A percentile compares a stretch with the other conserved stretches of the same genome.
phyloP scores from a whole-genome alignment of 2,888 invertebrate species.

The Rugalucina vietnamica region DNA sequence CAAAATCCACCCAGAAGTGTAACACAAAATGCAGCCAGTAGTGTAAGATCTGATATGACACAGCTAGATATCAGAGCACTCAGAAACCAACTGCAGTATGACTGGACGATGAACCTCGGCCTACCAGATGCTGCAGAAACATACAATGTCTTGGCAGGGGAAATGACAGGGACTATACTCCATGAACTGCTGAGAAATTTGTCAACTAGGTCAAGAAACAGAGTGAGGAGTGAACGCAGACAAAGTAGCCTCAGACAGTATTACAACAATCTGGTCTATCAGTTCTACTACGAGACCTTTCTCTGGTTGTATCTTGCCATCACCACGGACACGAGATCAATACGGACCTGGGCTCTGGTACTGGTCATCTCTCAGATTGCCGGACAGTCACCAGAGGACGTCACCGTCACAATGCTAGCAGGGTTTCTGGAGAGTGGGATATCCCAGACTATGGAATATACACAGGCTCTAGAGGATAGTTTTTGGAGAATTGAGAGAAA shows the following conservation, averaged over 20 bases:
- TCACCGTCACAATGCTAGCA: constrained; percentile 24
- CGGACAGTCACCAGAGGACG: constrained; percentile 20
- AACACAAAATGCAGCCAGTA: too few relatives aligned
- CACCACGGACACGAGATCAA: constrained; percentile 22
- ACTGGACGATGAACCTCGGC: neutral
- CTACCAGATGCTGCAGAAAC: neutral
- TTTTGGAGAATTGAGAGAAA: constrained; percentile 20
- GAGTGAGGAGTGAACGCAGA: neutral
- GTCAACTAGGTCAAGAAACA: neutral
- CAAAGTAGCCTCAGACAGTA: constrained; percentile 12
- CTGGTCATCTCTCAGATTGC: constrained; percentile 30
- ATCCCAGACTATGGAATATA: constrained; percentile 6
- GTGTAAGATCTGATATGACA: neutral
- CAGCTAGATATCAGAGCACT: neutral
- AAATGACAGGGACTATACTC: neutral
- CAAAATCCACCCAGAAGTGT: too few relatives aligned
- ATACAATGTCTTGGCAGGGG: neutral
- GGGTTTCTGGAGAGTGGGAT: constrained; percentile 41
- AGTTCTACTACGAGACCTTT: constrained; percentile 47
- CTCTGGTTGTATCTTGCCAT: constrained; percentile 44
- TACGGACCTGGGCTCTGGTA: constrained; percentile 33
- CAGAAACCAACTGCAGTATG: neutral
- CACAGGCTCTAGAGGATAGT: constrained; percentile 17
- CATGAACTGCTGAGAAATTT: neutral
- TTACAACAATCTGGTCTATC: constrained; percentile 36